Conservation (phyloP, 2,888 invertebrate species). For the Drosophila nr. perissopoda region DNA sequence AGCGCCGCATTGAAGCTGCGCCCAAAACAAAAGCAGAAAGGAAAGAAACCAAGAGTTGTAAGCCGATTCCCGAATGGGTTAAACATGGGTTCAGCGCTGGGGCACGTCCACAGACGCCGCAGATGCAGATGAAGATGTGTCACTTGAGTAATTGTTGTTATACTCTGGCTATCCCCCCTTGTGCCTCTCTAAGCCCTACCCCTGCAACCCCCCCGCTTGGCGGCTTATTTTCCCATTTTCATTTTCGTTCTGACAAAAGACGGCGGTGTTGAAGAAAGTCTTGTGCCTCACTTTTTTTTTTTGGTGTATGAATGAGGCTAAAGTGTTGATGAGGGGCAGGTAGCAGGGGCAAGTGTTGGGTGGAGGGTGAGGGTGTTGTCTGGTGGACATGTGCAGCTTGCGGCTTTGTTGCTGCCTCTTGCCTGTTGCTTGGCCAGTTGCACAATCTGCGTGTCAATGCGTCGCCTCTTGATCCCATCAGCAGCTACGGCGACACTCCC, state of each 20-base stretch:
- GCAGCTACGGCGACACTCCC: constrained; percentile 49
- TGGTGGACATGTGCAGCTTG: constrained; percentile 70
- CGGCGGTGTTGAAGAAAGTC: constrained; percentile 49
- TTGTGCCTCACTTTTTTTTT: constrained; percentile 15
- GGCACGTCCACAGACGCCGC: constrained; percentile 40
- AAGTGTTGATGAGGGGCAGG: not conserved
- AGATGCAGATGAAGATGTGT: constrained; percentile 59
- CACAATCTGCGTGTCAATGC: constrained; percentile 77
- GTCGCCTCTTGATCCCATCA: constrained; percentile 60
- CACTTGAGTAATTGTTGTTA: constrained; percentile 75
- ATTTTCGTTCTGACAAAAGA: constrained; percentile 50
- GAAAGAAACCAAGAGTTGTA: constrained; percentile 18
- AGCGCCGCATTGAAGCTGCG: constrained; percentile 53
- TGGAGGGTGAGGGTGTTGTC: constrained; percentile 3
- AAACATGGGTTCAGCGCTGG: constrained; percentile 19
- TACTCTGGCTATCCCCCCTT: constrained; percentile 6
- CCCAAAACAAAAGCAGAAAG: constrained; percentile 15
- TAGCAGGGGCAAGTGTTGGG: not conserved
- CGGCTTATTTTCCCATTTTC: constrained; percentile 51
- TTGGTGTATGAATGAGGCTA: not conserved
- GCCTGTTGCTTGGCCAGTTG: constrained; percentile 50
- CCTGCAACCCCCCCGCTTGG: not conserved
- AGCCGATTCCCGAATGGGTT: constrained; percentile 28
- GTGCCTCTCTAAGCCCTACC: not conserved
- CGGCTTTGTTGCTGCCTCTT: constrained; percentile 50